Base-by-base conservation (phyloP, 2,113 vertebrate species). In the Sinocyclocheilus anophthalmus region DNA sequence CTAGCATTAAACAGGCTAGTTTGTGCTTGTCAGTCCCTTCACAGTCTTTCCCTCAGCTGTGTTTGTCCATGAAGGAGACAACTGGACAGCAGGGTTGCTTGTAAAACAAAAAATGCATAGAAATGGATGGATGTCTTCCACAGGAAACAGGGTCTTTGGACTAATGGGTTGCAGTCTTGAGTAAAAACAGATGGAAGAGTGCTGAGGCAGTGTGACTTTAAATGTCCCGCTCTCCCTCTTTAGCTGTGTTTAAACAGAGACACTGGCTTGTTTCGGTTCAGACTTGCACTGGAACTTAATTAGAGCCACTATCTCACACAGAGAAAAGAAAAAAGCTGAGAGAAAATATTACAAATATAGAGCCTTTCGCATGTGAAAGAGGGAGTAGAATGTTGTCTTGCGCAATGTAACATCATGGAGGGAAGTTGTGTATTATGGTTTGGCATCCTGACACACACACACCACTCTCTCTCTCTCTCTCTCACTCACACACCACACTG, bases 241-340 rank as follows among this genome's bases (percentile, higher is more conserved):
- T 86, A 2, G 26, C n/a, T 33, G 30, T 84, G 12, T 45, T 84
- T 65, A 87, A 37, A 75, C 37, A 67, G 24, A 67, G 24, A 37
- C 67, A 45, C 30, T 65, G 72, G 70, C 42, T 81, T 45, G 37
- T 82, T 85, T 72, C 50, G 24, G 7, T 86, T 87, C 63, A 86
- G 73, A 50, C 30, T 50, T 3, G 26, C 48, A 22, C 63, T 73
- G 22, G 2, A 87, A 88, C 72, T 86, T 84, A 81, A 90, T 90
- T 88, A 84, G 87, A 85, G 73, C 67, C 30, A 14, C 77, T 50
- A 42, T 53, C 55, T 53, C 24, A 76, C 65, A 90, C 30, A 75
- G 75, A 84, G 61, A 33, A 39, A 48, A 26, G 37, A 26, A 22
- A 87, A 69, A 70, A 18, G 30, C 16, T 65, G 63, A 61, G 22